Percentiles rank a stretch among this genome's conserved stretches.
These are phyloP conservation scores for Euwallacea fornicatus DNA, from an alignment of 1,140 invertebrate genomes.

Conservation along the genomic window DNA sequence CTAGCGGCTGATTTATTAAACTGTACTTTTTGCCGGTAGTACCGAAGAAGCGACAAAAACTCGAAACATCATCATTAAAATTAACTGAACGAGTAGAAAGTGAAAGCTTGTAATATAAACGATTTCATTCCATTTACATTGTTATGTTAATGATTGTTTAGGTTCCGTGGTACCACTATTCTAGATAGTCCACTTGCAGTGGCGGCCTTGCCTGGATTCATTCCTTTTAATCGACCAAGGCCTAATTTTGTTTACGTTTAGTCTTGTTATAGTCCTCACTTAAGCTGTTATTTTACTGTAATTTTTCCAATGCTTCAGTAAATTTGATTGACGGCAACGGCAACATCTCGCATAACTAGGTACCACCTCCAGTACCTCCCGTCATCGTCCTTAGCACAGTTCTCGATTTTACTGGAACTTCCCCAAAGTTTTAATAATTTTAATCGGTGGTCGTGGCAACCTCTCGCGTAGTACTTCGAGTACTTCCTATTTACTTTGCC, in stretches of 20 bases:
- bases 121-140: conserved; percentile 30
- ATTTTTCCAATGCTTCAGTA: too few species aligned
- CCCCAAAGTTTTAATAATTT: too few species aligned
- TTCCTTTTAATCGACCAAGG: conserved; percentile 31
- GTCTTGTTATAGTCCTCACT: not conserved
- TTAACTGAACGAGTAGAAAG: conserved; percentile 17
- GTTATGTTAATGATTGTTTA: conserved; percentile 36
- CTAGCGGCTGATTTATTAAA: too few species aligned
- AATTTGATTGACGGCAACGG: too few species aligned
- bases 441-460: too few species aligned
- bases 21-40: not conserved
- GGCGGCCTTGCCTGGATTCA: conserved; percentile 27
- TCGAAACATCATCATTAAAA: not conserved
- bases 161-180: conserved; percentile 15
- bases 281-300: too few species aligned
- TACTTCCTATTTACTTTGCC: too few species aligned
- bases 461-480: too few species aligned
- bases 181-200: conserved; percentile 35
- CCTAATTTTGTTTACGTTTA: conserved; percentile 12
- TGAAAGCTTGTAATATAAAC: conserved; percentile 32
- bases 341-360: too few species aligned
- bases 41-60: not conserved
- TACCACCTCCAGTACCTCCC: not conserved
- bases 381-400: too few species aligned
- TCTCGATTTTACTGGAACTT: too few species aligned